A percentile compares a stretch with the other conserved stretches of the same genome.
Evolutionary conservation across 1,140 invertebrate genomes (phyloP).

Genomic region (roundworm (Caenorhabditis elegans)): DNA sequence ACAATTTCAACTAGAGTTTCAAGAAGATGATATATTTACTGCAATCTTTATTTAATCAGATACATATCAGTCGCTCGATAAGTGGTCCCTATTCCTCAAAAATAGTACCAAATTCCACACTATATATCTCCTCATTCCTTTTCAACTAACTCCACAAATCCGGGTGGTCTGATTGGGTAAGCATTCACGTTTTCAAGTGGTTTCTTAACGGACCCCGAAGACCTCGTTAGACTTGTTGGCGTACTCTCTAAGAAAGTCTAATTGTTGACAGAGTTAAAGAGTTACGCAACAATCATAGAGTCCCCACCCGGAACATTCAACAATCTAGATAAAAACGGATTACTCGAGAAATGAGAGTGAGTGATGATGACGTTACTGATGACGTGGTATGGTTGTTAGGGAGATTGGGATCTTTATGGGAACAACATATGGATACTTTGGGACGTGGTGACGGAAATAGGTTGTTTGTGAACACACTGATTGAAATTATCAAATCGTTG

Average conservation of each 20-base stretch:
- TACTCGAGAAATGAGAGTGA: neutral
- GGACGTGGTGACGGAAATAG: neutral
- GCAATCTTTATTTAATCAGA: no score
- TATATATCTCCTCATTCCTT: neutral
- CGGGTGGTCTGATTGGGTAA: conserved; percentile 28
- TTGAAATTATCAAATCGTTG: no score
- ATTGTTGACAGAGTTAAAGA: conserved; percentile 6
- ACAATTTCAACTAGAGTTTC: no score
- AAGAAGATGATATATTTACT: no score
- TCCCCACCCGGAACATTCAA: conserved; percentile 32
- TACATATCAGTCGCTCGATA: no score
- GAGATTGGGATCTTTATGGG: neutral
- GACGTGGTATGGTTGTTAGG: conserved; percentile 3
- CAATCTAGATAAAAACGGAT: conserved; percentile 32
- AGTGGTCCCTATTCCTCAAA: no score
- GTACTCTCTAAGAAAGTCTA: conserved; percentile 12
- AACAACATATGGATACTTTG: neutral
- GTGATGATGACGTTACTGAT: neutral
- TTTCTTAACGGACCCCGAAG: neutral
- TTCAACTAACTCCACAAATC: neutral
- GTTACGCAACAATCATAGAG: conserved; percentile 31
- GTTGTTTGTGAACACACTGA: no score
- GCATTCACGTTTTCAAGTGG: conserved; percentile 26
- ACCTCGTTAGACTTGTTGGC: conserved; percentile 18
- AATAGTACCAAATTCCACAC: no score